These are phyloP conservation scores for Eustalomyia histrio DNA, from an alignment of 2,888 invertebrate genomes.

Conservation along the genomic window DNA sequence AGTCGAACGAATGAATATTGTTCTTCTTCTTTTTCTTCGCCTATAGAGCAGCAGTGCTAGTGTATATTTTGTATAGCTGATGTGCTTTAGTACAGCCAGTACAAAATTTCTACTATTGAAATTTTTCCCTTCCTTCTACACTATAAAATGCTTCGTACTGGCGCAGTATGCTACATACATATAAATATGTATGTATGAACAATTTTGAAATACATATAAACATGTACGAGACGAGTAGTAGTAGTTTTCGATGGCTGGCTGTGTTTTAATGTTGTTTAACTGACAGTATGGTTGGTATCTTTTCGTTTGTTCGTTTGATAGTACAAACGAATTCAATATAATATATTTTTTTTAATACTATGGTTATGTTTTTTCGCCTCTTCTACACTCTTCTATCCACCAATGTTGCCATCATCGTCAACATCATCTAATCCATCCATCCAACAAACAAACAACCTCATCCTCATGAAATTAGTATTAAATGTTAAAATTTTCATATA, in stretches of 20 bases:
- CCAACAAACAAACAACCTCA: slow-evolving; percentile 43
- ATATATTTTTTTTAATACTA: no score
- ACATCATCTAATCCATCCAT: slow-evolving; percentile 31
- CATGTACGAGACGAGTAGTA: slow-evolving; percentile 27
- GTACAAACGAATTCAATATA: slow-evolving; percentile 54
- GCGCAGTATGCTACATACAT: slow-evolving; percentile 33
- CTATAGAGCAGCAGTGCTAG: slow-evolving; percentile 28
- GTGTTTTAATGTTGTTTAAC: slow-evolving; percentile 23
- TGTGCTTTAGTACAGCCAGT: slow-evolving; percentile 64
- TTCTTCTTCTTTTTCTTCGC: not conserved
- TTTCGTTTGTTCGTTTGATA: slow-evolving; percentile 45
- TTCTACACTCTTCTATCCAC: slow-evolving; percentile 23
- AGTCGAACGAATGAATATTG: not conserved
- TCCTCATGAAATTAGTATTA: slow-evolving; percentile 26
- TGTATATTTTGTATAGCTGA: not conserved
- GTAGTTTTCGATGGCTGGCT: slow-evolving; percentile 23
- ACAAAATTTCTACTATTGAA: slow-evolving; percentile 55
- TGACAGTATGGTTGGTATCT: slow-evolving; percentile 53
- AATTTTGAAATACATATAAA: slow-evolving; percentile 32
- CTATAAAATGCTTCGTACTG: slow-evolving; percentile 1
- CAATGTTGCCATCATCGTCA: slow-evolving; percentile 22
- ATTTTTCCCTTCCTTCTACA: slow-evolving; percentile 16
- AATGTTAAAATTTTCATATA: slow-evolving; percentile 23
- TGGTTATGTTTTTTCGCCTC: slow-evolving; percentile 15
- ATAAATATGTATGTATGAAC: not conserved